Evolutionary conservation across 2,797 vertebrate species (phyloP), one percentile per base, ranked within the genome.

Genomic region (Silurus aristotelis): DNA sequence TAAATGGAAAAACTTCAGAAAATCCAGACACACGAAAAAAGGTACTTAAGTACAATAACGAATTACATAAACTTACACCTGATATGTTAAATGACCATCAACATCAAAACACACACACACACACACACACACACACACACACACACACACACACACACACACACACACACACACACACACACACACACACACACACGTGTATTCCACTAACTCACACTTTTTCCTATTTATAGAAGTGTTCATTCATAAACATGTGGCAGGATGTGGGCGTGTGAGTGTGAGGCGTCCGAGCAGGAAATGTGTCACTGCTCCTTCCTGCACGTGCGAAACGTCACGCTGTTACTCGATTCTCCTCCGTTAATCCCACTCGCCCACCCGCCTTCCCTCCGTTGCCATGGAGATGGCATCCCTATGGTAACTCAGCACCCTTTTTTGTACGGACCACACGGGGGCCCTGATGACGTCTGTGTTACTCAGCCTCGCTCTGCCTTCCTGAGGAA

Each of bases 401-500:
- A 95, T 94, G 90, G 87, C 93, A 95, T 96, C 94, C 92, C 95
- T 94, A 95, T 96, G 94, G 95, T 93, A 95, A 95, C 95, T 90
- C 88, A 84, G 92, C 90, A 91, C 90, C 86, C 92, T 94, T 94
- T 92, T 38, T 38, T 38, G 38, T 38, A 91, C 91, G 87, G 91
- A 94, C 91, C 91, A 91, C 92, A 92, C 93, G 85, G 68, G 90
- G 93, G 38, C 91, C 91, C 91, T 92, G 90, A 90, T 90, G 87
- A 84, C 38, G 38, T 38, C 3, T 89, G 88, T 90, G 93, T 89
- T 86, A 92, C 90, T 94, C 92, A 38, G 93, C 93, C 93, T 92
- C 83, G 90, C 87, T 91, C 93, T 94, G 88, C 87, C 91, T 91
- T 94, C 89, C 91, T 92, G 88, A 91, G 90, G 64, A 63, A 91